Evolutionary conservation across 1,140 invertebrate species (phyloP).

Genomic region (Caenorhabditis elegans): WBcel235 BX284602.5:10727001-10727500

Average conservation of each 20-base stretch:
- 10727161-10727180: background rate
- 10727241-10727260: too few species aligned
- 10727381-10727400: too few species aligned
- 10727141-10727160: background rate
- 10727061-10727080: background rate
- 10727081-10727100: constrained; percentile 15
- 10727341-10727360: background rate
- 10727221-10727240: too few species aligned
- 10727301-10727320: background rate
- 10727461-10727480: background rate
- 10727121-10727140: background rate
- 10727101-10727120: background rate
- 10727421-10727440: background rate
- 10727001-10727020: background rate
- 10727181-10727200: background rate
- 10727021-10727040: constrained; percentile 34
- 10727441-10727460: too few species aligned
- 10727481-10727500: constrained; percentile 8
- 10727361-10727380: background rate
- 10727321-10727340: background rate
- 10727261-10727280: background rate
- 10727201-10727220: background rate
- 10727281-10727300: background rate
- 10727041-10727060: background rate
- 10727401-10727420: too few species aligned